Evolutionary conservation across 2,888 invertebrate genomes (phyloP), one percentile per base, ranked within the genome.

Genomic region (Limnephilus rhombicus): DNA sequence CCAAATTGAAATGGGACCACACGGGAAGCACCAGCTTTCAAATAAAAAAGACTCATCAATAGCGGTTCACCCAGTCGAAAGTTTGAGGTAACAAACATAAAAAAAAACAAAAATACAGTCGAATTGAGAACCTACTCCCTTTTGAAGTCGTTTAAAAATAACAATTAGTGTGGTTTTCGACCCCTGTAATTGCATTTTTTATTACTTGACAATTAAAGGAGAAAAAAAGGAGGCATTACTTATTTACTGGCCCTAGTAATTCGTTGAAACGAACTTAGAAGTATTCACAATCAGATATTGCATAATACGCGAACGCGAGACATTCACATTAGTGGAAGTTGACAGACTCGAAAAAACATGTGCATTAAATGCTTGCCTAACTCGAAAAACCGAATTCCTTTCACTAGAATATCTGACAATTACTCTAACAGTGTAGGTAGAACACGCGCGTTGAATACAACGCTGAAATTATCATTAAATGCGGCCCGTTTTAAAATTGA

Each of bases 321-420:
- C 24, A 68, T 7, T 68, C 24, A 24, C 24, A 68, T 68, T 24
- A 31, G 34, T 7, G 83, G 34, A 24, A 41, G 37, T 41, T 37
- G 37, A 37, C 24, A 83, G 83, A 34, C 37, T 11, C 37, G 37
- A 83, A 83, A 83, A 83, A 83, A 83, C 83, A 83, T 37, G 37
- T 83, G 83, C 83, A 37, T 83, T 83, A 68, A 31, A 31, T 37
- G 83, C 18, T 83, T 83, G 34, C 83, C 83, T 83, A 34, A 41
- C 37, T 83, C 83, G 68, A 68, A 37, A 83, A 37, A 83, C 37
- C 34, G 24, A 83, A 37, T 83, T 83, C 83, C 83, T 83, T 83
- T 83, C 37, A 37, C 83, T 83, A 24, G n/a, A 37, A 83, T 83
- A 83, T 24, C 24, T 9, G 9, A 68, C 68, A 68, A 68, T 68